Conservation (phyloP, 2,797 vertebrate species). For the Labroides dimidiatus region DNA sequence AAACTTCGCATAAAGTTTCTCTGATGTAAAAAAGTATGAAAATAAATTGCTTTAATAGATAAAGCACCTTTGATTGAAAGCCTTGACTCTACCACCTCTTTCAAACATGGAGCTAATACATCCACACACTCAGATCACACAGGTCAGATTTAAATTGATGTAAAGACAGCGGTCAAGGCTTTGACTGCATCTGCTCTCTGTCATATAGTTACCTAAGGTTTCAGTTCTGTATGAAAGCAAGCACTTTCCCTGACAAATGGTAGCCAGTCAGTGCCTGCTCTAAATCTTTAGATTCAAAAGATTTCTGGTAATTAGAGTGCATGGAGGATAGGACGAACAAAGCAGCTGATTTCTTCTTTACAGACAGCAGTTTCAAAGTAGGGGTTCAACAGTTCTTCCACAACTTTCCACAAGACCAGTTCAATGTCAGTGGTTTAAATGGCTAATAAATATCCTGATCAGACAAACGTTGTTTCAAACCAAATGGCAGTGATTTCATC, state of each 20-base stretch:
- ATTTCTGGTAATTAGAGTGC: conserved; percentile 15
- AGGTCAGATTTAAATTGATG: neutral
- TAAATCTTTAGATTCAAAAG: conserved; percentile 29
- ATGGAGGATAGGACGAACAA: conserved; percentile 16
- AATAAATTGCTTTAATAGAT: no score
- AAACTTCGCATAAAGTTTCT: no score
- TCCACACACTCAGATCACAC: no score
- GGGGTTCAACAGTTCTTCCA: conserved; percentile 11
- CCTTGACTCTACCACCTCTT: neutral
- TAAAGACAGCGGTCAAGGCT: neutral
- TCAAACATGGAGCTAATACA: conserved; percentile 13
- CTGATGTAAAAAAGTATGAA: no score
- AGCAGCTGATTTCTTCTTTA: conserved; percentile 15
- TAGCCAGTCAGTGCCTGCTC: neutral
- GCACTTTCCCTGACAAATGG: conserved; percentile 2
- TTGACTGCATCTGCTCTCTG: conserved; percentile 16
- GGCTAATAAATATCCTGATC: neutral
- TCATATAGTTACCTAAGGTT: conserved; percentile 7
- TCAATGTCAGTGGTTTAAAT: conserved; percentile 7
- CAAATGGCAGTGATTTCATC: no score
- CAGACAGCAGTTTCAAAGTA: conserved; percentile 13
- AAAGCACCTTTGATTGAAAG: neutral
- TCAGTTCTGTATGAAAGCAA: conserved; percentile 15
- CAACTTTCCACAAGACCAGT: conserved; percentile 10
- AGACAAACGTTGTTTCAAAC: no score